Evolutionary conservation across 2,888 invertebrate species (phyloP).

Genomic region (Cataglyphis cursor): DNA sequence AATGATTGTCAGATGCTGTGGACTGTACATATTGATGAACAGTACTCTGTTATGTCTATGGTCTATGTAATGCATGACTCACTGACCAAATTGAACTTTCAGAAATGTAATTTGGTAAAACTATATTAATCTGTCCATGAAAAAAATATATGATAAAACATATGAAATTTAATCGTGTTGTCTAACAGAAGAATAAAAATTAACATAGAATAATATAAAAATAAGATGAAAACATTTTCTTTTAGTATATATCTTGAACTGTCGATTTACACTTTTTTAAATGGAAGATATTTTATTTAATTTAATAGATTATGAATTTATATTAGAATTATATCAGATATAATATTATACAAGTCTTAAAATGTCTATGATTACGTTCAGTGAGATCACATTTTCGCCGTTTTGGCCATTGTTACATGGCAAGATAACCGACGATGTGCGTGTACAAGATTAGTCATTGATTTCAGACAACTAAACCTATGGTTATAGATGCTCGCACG

Average conservation of each 20-base stretch:
- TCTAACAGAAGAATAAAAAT: neutral
- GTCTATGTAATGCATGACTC: conserved; percentile 57
- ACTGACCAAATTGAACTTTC: neutral
- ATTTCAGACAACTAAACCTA: conserved; percentile 64
- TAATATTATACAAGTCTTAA: neutral
- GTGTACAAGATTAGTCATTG: conserved; percentile 60
- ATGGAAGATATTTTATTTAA: neutral
- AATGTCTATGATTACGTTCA: conserved; percentile 10
- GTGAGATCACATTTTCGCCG: conserved; percentile 22
- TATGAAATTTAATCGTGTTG: neutral
- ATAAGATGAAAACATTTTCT: neutral
- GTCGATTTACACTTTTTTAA: neutral
- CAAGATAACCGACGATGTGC: conserved; percentile 20
- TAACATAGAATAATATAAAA: conserved; percentile 23
- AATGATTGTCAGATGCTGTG: conserved; percentile 65
- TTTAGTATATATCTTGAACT: neutral
- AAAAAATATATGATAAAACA: neutral
- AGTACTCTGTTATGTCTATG: conserved; percentile 53
- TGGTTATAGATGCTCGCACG: conserved; percentile 64
- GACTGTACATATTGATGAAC: conserved; percentile 48
- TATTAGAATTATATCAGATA: neutral
- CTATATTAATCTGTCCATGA: neutral
- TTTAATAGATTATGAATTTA: too few species aligned
- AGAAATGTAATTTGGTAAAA: neutral
- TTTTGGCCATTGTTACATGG: conserved; percentile 31